Percentiles rank a stretch among this genome's conserved stretches.
Evolutionary conservation across 2,113 vertebrate genomes (phyloP).

Genomic region (Podarcis raffonei): DNA sequence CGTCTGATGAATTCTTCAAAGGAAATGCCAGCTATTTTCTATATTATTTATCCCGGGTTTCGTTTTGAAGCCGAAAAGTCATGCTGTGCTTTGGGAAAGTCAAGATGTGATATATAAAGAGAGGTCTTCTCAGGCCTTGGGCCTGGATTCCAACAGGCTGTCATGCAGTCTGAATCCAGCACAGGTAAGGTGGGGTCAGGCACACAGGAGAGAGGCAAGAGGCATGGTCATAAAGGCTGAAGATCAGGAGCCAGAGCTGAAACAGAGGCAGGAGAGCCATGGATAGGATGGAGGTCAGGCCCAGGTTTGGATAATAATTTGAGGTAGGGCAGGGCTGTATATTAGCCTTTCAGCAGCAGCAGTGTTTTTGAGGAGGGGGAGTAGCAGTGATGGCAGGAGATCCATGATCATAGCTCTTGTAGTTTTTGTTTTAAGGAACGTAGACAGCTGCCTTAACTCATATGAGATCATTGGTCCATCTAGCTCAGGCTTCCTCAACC

Average conservation of each 20-base stretch:
- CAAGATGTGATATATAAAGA: background rate
- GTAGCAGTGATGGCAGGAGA: too few species aligned
- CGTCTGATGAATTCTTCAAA: background rate
- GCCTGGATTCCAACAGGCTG: background rate
- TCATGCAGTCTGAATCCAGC: too few species aligned
- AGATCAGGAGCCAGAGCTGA: background rate
- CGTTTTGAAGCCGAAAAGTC: background rate
- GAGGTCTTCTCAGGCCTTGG: background rate
- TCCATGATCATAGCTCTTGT: too few species aligned
- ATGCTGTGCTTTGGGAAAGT: background rate
- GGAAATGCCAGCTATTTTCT: background rate
- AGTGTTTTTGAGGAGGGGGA: background rate
- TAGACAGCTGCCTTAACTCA: too few species aligned
- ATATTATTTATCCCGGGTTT: background rate
- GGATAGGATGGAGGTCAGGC: background rate
- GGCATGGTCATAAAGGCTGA: background rate
- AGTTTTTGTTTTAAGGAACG: too few species aligned
- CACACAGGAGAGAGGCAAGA: background rate
- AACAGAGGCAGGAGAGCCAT: background rate
- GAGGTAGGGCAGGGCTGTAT: background rate
- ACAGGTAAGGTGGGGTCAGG: background rate
- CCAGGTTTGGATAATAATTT: background rate
- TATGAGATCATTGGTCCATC: too few species aligned
- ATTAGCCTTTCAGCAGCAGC: background rate
- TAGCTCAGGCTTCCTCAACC: too few species aligned